Evolutionary conservation across 2,888 invertebrate genomes (phyloP).

Genomic region (Drosophila melanosoma): DNA sequence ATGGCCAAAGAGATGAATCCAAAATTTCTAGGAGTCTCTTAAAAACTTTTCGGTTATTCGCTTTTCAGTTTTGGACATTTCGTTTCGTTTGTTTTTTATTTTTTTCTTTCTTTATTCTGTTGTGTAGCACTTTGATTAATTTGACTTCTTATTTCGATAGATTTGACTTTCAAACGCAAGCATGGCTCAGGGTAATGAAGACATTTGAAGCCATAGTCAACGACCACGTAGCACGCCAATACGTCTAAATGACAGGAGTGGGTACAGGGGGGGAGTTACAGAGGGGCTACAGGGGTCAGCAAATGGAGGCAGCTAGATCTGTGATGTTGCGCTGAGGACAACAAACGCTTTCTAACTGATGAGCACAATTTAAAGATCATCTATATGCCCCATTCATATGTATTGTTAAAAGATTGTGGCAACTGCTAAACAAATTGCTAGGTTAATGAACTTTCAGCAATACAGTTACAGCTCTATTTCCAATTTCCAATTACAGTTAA

Average conservation of each 20-base stretch:
- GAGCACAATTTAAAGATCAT: slow-evolving; percentile 35
- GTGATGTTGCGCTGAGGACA: slow-evolving; percentile 27
- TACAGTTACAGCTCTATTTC: neutral
- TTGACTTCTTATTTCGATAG: slow-evolving; percentile 56
- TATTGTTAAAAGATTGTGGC: neutral
- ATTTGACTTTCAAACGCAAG: slow-evolving; percentile 67
- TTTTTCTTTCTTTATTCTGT: slow-evolving; percentile 23
- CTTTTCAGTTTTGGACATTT: slow-evolving; percentile 22
- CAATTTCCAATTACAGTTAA: neutral
- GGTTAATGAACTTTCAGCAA: slow-evolving; percentile 28
- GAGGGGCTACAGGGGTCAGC: neutral
- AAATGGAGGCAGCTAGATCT: neutral
- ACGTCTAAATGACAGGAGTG: slow-evolving; percentile 31
- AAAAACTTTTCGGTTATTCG: slow-evolving; percentile 26
- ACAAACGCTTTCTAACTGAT: slow-evolving; percentile 65
- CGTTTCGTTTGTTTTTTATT: slow-evolving; percentile 21
- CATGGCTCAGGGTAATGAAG: slow-evolving; percentile 34
- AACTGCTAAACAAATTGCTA: slow-evolving; percentile 9
- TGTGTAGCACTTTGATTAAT: slow-evolving; percentile 68
- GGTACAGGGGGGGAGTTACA: neutral
- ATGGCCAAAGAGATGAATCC: slow-evolving; percentile 19
- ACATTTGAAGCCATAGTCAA: slow-evolving; percentile 40
- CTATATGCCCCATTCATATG: slow-evolving; percentile 1
- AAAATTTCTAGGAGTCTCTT: slow-evolving; percentile 30
- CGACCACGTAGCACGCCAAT: slow-evolving; percentile 51